phyloP scores from a whole-genome alignment of 2,888 invertebrate species.

The Phymatocera aterrima region DNA sequence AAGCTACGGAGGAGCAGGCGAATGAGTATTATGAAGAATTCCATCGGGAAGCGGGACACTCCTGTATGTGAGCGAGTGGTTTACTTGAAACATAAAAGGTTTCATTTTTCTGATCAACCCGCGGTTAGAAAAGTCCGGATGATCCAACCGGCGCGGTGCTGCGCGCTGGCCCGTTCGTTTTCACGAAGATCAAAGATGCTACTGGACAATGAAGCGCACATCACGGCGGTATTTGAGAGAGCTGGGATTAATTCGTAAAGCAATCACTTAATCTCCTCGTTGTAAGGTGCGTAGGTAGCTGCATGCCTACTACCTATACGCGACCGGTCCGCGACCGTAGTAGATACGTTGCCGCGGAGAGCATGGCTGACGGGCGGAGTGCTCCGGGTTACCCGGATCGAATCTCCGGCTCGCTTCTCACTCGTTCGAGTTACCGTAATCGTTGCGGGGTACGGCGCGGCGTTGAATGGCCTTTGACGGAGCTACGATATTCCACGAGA shows the following conservation, averaged over 20 bases:
- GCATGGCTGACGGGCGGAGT: not conserved
- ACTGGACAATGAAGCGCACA: constrained; percentile 24
- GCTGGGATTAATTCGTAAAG: constrained; percentile 36
- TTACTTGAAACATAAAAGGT: not conserved
- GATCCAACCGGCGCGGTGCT: too few species aligned
- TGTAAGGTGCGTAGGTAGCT: constrained; percentile 18
- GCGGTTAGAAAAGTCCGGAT: not conserved
- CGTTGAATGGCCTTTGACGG: constrained; percentile 40
- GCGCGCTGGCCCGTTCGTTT: constrained; percentile 27
- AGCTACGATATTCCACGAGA: not conserved
- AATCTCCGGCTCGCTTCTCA: constrained; percentile 28
- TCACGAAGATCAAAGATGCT: constrained; percentile 21
- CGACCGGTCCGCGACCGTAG: constrained; percentile 16
- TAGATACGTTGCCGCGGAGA: not conserved
- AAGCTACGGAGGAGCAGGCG: not conserved
- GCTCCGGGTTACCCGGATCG: constrained; percentile 9
- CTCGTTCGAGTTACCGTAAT: constrained; percentile 8
- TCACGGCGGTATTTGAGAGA: constrained; percentile 20
- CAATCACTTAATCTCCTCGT: constrained; percentile 44
- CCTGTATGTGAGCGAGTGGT: not conserved
- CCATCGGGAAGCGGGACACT: not conserved
- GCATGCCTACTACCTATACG: too few species aligned
- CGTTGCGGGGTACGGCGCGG: constrained; percentile 19
- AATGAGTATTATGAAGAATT: not conserved
- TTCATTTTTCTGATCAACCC: constrained; percentile 18